Evolutionary conservation across 2,888 invertebrate species (phyloP), one percentile per base, ranked within the genome.

Genomic region (Aproaerema taeniolella): DNA sequence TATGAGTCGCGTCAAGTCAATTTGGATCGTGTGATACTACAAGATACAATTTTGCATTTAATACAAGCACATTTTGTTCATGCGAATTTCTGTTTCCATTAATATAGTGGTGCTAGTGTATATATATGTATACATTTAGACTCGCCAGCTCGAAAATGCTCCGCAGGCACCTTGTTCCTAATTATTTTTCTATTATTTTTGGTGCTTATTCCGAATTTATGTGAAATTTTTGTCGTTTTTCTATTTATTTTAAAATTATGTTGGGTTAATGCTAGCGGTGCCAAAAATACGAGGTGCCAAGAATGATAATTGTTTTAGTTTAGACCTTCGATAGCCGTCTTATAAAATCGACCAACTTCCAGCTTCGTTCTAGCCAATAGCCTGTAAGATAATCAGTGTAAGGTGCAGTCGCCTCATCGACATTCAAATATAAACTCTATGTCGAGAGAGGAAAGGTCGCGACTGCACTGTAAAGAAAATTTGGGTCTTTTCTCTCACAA

Each of bases 281-380:
- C 81, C 83, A 81, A 81, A 79, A 61, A 66, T 60, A 53, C 51
- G 55, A 71, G 81, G 81, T 81, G 82, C 80, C 82, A 82, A 81
- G 47, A 57, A 57, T 49, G 14, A 28, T 42, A 26, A 24, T 33
- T 42, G 14, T 32, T 42, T 42, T 38, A 42, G 26, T 37, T 39
- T 41, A 37, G 34, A 39, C 39, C 34, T 37, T 26, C n/a, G 1
- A 47, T 50, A 43, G 38, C 26, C n/a, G 15, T 31, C 17, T 31
- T 16, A 31, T 50, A 46, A 40, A 39, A 32, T 39, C 25, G 31
- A 33, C 34, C 38, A 28, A 50, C 49, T 50, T 50, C 47, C 49
- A 50, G 35, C 42, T 42, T 43, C 39, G 32, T 29, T 39, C 20
- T 40, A 35, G 29, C n/a, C 26, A 29, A 17, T 25, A 7, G 5